Base-by-base conservation (phyloP, 2,113 vertebrate species). In the Chitala chitala region DNA sequence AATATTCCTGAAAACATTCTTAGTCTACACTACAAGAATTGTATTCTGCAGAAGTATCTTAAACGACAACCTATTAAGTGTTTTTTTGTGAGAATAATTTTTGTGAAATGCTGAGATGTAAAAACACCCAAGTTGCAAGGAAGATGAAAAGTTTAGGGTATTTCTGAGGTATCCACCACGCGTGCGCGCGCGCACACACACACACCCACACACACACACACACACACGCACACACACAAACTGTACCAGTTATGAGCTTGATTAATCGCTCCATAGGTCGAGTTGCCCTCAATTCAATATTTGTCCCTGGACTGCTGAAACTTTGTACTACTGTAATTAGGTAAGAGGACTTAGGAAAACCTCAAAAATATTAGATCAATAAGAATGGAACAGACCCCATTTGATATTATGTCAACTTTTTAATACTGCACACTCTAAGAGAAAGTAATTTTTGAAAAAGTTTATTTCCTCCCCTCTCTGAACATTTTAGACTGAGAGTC, bases 361-460 rank as follows among this genome's bases (percentile, higher is more conserved):
- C 64, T 68, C 64, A 68, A 46, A 68, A 20, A 68, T 68, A 68
- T 46, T 46, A 68, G 46, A 68, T 68, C 64, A n/a, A 68, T 68
- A 48, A 42, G 38, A 68, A 68, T 46, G 42, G 46, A 26, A 68
- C 64, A 68, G 64, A 68, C 64, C 63, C 64, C 64, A 26, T 68
- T 68, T 68, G 38, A 48, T 68, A 46, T 68, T 15, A 68, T 68
- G 64, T 68, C 64, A 26, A 24, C 10, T 68, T 68, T 46, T 68
- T 68, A n/a, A 48, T 38, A 68, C 22, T 44, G 64, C 64, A 29
- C 64, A 68, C 64, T 68, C 42, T 15, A 26, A 68, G 64, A 38
- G 42, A 68, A 68, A 26, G 64, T 46, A 12, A 68, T 68, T 68
- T 68, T 68, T 26, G 22, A 68, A 46, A 38, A 46, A 46, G n/a